phyloP scores from a whole-genome alignment of 2,113 vertebrate genomes.

The Platysteira castanea region DNA sequence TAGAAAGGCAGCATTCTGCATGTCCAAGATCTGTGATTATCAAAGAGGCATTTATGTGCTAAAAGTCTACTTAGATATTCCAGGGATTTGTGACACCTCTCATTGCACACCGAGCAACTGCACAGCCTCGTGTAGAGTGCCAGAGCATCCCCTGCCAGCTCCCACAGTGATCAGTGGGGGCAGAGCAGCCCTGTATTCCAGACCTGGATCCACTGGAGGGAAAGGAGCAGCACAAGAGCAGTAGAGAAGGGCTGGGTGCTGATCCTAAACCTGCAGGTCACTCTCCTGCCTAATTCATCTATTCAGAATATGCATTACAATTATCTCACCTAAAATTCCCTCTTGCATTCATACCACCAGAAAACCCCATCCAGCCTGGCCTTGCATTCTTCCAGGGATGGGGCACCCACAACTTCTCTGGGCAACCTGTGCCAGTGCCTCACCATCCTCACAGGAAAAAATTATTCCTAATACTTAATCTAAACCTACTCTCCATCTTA shows the following conservation, averaged over 20 bases:
- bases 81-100: neutral
- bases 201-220: neutral
- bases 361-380: neutral
- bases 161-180: neutral
- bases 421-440: neutral
- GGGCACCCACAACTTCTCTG: neutral
- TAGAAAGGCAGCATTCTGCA: neutral
- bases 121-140: fast-evolving
- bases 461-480: neutral
- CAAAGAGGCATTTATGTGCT: neutral
- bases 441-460: neutral
- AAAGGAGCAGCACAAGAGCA: neutral
- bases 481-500: neutral
- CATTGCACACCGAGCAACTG: neutral
- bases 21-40: neutral
- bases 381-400: neutral
- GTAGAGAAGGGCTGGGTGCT: neutral
- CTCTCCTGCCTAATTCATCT: neutral
- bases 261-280: neutral
- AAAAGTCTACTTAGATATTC: neutral
- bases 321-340: neutral
- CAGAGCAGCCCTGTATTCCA: neutral
- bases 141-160: neutral
- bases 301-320: neutral
- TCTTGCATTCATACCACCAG: neutral